Conservation (phyloP, 1,140 invertebrate genomes). For the Formica exsecta region DNA sequence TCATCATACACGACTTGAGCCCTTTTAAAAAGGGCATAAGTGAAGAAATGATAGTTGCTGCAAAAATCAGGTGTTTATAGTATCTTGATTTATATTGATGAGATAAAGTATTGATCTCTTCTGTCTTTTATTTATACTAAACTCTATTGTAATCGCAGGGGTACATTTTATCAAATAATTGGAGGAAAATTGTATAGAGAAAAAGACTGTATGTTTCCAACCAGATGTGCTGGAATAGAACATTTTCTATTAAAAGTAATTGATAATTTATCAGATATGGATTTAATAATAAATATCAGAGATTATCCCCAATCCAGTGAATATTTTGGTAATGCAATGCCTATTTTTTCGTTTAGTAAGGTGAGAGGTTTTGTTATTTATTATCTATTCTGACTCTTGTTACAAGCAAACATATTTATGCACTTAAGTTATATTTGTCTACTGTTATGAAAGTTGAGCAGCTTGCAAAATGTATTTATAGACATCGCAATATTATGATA, state of each 20-base stretch:
- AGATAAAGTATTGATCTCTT: not conserved
- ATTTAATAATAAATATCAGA: constrained; percentile 95
- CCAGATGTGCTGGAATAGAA: constrained; percentile 96
- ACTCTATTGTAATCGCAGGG: constrained; percentile 85
- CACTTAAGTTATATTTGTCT: constrained; percentile 11
- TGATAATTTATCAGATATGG: constrained; percentile 92
- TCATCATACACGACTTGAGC: constrained; percentile 90
- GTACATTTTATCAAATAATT: constrained; percentile 95
- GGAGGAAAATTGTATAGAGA: constrained; percentile 93
- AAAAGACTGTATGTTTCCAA: constrained; percentile 95
- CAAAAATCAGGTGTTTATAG: constrained; percentile 86
- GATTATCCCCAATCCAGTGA: constrained; percentile 96
- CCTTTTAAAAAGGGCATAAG: constrained; percentile 91
- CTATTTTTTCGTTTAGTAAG: constrained; percentile 98
- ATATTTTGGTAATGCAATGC: constrained; percentile 89
- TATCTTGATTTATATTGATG: not conserved
- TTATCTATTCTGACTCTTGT: not conserved
- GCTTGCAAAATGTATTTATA: constrained; percentile 81
- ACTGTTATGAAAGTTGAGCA: constrained; percentile 30
- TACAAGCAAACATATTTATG: constrained; percentile 8
- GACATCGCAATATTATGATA: constrained; percentile 94
- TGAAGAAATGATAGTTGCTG: constrained; percentile 88
- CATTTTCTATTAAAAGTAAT: constrained; percentile 92
- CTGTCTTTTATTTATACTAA: not conserved
- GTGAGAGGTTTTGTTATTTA: constrained; percentile 83